Conservation (phyloP, 2,888 invertebrate genomes). For the Rhyacophila evoluta region DNA sequence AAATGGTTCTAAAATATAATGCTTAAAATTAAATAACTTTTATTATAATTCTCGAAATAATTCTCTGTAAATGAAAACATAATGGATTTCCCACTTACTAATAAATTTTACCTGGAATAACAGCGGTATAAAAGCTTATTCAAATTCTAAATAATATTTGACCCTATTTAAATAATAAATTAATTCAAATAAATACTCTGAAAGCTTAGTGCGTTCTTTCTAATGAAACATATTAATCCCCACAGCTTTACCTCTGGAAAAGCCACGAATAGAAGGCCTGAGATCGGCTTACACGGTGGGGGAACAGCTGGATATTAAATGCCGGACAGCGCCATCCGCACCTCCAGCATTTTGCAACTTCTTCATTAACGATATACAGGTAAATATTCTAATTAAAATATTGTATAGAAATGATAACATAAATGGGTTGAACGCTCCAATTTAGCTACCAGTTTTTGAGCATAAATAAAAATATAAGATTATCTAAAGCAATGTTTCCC, state of each 20-base stretch:
- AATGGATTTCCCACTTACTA: background rate
- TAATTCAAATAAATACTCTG: constrained; percentile 2
- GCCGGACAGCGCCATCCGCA: constrained; percentile 60
- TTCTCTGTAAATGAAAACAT: background rate
- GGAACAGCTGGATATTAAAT: constrained; percentile 59
- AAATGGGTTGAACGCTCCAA: too few species aligned
- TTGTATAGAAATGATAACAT: too few species aligned
- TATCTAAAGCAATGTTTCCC: too few species aligned
- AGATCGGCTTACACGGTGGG: constrained; percentile 58
- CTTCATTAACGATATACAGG: constrained; percentile 60
- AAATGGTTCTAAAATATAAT: too few species aligned
- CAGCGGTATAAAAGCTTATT: background rate
- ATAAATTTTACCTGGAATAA: background rate
- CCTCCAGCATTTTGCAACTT: constrained; percentile 60
- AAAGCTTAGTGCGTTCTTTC: background rate
- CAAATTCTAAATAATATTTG: constrained; percentile 1
- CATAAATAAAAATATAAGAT: too few species aligned
- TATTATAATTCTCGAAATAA: too few species aligned
- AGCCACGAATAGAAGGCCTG: constrained; percentile 60
- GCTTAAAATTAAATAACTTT: too few species aligned
- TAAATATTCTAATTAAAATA: too few species aligned
- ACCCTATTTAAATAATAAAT: background rate
- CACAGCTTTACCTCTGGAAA: constrained; percentile 58
- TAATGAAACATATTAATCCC: constrained; percentile 27
- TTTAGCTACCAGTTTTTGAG: too few species aligned